Percentiles rank a stretch among this genome's conserved stretches.
phyloP scores from a whole-genome alignment of 2,797 vertebrate species.

The Helarctos malayanus region DNA sequence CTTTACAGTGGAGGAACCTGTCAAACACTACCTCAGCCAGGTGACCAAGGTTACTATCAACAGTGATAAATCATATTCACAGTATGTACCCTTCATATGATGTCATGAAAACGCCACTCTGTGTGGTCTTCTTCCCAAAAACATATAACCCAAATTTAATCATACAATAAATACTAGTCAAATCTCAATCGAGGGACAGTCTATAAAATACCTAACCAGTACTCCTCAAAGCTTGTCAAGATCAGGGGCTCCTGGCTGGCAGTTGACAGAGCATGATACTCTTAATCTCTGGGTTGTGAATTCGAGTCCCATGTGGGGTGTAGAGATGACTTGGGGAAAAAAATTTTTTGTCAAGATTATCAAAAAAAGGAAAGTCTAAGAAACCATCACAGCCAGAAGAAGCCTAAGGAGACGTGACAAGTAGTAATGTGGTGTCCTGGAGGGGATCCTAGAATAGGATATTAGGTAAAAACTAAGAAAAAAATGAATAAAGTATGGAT shows the following conservation, averaged over 20 bases:
- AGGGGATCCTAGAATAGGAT: neutral
- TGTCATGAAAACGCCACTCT: neutral
- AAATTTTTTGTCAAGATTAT: neutral
- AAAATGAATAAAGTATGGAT: neutral
- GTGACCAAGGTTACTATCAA: neutral
- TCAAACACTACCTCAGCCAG: neutral
- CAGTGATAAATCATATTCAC: neutral
- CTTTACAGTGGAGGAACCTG: neutral
- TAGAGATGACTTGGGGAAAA: neutral
- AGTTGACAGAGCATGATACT: neutral
- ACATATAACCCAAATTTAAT: neutral
- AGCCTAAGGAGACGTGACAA: neutral
- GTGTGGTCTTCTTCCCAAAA: neutral
- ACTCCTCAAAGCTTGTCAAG: neutral
- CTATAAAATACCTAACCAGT: neutral
- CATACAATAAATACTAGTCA: neutral
- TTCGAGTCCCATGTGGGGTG: neutral
- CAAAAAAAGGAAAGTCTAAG: slow-evolving; percentile 23
- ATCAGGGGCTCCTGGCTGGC: neutral
- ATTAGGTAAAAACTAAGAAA: neutral
- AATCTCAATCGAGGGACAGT: neutral
- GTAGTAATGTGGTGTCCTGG: neutral
- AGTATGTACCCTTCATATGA: neutral
- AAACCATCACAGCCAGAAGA: neutral
- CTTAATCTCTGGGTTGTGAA: neutral